Percentiles rank a stretch among this genome's conserved stretches.
phyloP scores from a whole-genome alignment of 2,113 vertebrate genomes.

The Anoplopoma fimbria region DNA sequence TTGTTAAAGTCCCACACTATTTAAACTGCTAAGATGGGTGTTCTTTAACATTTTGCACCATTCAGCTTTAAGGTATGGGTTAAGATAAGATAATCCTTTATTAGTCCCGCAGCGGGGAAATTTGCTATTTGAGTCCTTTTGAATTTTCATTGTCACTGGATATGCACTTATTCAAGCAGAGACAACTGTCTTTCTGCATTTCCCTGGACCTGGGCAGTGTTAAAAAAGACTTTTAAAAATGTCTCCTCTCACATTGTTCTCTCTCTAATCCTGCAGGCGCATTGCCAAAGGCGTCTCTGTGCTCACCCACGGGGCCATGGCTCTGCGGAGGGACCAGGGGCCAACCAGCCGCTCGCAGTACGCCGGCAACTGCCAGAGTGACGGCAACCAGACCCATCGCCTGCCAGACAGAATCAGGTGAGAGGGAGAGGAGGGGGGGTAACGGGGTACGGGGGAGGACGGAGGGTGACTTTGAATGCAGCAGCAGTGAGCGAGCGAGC shows the following conservation, averaged over 20 bases:
- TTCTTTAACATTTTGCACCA: neutral
- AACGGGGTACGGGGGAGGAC: neutral
- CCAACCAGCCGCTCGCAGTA: conserved; percentile 85
- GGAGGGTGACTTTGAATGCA: conserved; percentile 35
- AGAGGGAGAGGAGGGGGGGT: conserved; percentile 50
- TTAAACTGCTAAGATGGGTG: conserved; percentile 9
- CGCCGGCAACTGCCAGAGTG: conserved; percentile 88
- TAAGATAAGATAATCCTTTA: too few species aligned
- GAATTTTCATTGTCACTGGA: conserved; percentile 1
- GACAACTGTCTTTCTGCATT: neutral
- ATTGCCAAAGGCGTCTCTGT: conserved; percentile 92
- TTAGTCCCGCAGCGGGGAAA: too few species aligned
- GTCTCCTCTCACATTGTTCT: conserved; percentile 37
- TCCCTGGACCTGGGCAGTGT: conserved; percentile 15
- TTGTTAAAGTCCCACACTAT: conserved; percentile 7
- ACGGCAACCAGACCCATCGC: conserved; percentile 87
- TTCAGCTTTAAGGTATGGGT: conserved; percentile 4
- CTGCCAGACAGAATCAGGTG: conserved; percentile 89
- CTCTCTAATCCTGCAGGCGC: conserved; percentile 72
- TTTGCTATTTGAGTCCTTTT: neutral
- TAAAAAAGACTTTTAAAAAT: conserved; percentile 30
- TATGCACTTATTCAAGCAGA: neutral
- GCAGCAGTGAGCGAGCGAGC: too few species aligned
- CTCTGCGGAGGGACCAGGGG: conserved; percentile 88
- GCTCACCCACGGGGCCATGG: conserved; percentile 92